phyloP scores from a whole-genome alignment of 2,888 invertebrate species.

The Trachelus tabidus region DNA sequence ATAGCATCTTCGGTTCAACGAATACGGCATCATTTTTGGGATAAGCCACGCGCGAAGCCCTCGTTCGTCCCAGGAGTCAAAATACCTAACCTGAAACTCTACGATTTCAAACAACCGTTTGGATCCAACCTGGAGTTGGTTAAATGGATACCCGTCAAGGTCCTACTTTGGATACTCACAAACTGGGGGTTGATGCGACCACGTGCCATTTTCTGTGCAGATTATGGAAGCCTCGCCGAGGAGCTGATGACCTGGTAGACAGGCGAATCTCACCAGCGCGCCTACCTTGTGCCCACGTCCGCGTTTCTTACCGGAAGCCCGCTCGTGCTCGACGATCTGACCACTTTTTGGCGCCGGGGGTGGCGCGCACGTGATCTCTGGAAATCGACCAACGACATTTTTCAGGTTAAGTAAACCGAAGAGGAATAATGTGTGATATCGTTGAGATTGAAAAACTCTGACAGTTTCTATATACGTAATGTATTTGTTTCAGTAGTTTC shows the following conservation, averaged over 20 bases:
- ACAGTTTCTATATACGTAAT: background rate
- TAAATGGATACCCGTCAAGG: background rate
- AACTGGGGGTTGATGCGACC: constrained; percentile 88
- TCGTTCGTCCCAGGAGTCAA: background rate
- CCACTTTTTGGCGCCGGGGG: constrained; percentile 81
- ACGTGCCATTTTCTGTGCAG: constrained; percentile 88
- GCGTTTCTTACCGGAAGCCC: constrained; percentile 56
- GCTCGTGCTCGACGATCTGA: constrained; percentile 68
- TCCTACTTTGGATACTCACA: constrained; percentile 69
- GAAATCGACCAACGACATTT: constrained; percentile 23
- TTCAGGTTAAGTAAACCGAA: background rate
- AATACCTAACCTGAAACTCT: background rate
- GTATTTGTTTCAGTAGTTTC: background rate
- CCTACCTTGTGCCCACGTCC: constrained; percentile 80
- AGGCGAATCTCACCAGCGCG: constrained; percentile 82
- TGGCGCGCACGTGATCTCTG: constrained; percentile 86
- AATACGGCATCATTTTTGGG: background rate
- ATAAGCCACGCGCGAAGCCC: background rate
- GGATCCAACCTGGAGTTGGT: background rate
- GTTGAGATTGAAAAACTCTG: background rate
- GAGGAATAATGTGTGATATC: background rate
- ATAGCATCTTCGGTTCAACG: background rate
- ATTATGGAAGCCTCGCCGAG: constrained; percentile 85
- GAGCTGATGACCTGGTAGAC: constrained; percentile 75
- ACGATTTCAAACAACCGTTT: background rate